phyloP scores from a whole-genome alignment of 35 echinoderm and acorn worm species.

The Lytechinus pictus region DNA sequence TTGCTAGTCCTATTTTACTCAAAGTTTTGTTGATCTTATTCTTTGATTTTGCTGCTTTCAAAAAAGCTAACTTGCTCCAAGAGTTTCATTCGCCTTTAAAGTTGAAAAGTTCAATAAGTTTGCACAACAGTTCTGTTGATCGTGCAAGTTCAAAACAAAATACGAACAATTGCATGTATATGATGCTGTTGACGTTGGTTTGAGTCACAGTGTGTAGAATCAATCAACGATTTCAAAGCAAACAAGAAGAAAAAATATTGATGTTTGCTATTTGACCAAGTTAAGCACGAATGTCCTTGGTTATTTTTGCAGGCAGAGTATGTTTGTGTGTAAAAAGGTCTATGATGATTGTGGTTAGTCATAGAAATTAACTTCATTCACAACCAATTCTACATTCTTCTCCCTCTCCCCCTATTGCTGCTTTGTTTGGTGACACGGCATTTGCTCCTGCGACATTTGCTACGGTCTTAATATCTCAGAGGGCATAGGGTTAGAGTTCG shows the following conservation, averaged over 20 bases:
- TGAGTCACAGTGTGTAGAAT: neutral
- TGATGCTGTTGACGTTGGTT: neutral
- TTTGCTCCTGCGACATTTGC: too few species aligned
- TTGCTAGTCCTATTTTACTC: too few species aligned
- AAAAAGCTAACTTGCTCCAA: too few species aligned
- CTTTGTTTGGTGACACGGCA: too few species aligned
- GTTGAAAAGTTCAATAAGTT: neutral
- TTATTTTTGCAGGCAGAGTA: neutral
- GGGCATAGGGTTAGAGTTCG: too few species aligned
- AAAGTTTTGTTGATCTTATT: too few species aligned
- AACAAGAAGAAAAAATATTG: neutral
- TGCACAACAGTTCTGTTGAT: neutral
- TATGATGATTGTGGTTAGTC: neutral
- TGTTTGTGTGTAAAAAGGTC: neutral
- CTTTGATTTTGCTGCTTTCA: too few species aligned
- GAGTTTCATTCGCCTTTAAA: too few species aligned
- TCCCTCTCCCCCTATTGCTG: too few species aligned
- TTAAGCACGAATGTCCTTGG: neutral
- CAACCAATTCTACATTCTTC: neutral
- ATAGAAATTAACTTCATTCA: neutral
- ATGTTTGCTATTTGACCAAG: neutral
- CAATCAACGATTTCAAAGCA: neutral
- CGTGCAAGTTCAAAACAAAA: neutral
- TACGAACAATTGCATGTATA: neutral
- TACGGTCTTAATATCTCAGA: too few species aligned